Percentiles rank a stretch among this genome's conserved stretches.
Evolutionary conservation across 2,113 vertebrate species (phyloP).

Genomic region (Hippocampus zosterae): DNA sequence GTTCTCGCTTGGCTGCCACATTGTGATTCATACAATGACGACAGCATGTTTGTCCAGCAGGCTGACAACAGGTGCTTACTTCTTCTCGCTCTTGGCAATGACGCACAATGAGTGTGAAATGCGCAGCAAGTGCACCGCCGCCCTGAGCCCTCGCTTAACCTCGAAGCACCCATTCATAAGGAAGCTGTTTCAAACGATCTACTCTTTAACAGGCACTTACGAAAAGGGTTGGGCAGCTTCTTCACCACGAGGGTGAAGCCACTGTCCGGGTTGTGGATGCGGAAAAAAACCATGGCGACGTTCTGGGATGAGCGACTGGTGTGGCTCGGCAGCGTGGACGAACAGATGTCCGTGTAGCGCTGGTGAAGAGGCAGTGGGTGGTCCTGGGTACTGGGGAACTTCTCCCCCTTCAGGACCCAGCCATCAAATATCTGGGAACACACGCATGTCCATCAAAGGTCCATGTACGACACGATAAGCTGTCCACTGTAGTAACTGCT

Average conservation of each 20-base stretch:
- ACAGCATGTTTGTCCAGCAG: constrained; percentile 51
- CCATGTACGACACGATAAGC: too few species aligned
- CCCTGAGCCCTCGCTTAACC: not conserved
- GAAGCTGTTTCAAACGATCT: too few species aligned
- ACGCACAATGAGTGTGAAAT: constrained; percentile 27
- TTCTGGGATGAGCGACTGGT: constrained; percentile 86
- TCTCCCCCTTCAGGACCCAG: constrained; percentile 94
- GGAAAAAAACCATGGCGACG: constrained; percentile 93
- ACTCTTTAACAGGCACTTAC: constrained; percentile 71
- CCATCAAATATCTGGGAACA: constrained; percentile 86
- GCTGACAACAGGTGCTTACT: constrained; percentile 61
- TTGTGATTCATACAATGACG: constrained; percentile 44
- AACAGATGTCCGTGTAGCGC: constrained; percentile 87
- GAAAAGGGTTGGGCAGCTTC: constrained; percentile 83
- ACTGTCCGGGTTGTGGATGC: constrained; percentile 78
- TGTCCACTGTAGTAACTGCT: too few species aligned
- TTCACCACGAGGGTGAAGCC: constrained; percentile 85
- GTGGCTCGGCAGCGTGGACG: constrained; percentile 60
- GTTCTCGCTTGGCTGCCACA: constrained; percentile 11
- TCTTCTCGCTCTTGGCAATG: constrained; percentile 38
- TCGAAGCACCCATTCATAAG: not conserved
- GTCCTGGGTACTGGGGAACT: constrained; percentile 88
- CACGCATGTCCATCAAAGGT: not conserved
- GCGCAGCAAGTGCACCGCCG: constrained; percentile 6
- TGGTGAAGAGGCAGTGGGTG: constrained; percentile 80